Conservation (phyloP, 2,797 vertebrate genomes). For the Falco columbarius region DNA sequence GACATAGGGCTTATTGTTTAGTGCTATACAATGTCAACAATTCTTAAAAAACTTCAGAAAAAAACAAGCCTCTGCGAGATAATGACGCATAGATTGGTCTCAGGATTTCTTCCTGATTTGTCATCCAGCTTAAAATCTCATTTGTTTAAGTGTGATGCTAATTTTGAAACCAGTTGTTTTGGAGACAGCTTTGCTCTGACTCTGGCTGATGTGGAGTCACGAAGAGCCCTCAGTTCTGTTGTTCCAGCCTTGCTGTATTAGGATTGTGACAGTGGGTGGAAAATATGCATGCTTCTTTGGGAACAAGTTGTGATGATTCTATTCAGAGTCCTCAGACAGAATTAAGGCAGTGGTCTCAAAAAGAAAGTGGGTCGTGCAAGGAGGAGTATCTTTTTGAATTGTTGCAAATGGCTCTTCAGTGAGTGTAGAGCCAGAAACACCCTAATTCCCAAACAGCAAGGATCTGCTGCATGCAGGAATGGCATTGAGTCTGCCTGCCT, state of each 20-base stretch:
- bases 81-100: not conserved
- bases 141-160: not conserved
- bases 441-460: not conserved
- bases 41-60: not conserved
- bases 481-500: not conserved
- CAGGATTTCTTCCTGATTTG: not conserved
- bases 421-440: not conserved
- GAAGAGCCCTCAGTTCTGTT: not conserved
- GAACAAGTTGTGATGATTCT: not conserved
- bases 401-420: not conserved
- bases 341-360: not conserved
- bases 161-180: not conserved
- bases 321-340: not conserved
- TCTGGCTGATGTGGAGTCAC: not conserved
- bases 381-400: not conserved
- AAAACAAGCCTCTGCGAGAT: not conserved
- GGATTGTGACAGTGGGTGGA: not conserved
- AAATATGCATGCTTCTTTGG: not conserved
- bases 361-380: not conserved
- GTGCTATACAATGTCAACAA: not conserved
- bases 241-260: not conserved
- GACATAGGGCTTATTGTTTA: not conserved
- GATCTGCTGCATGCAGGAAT: rapidly evolving
- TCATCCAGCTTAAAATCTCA: not conserved
- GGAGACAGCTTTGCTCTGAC: not conserved